These are phyloP conservation scores for Rhinogobio ventralis DNA, from an alignment of 2,797 vertebrate genomes.

Conservation along the genomic window DNA sequence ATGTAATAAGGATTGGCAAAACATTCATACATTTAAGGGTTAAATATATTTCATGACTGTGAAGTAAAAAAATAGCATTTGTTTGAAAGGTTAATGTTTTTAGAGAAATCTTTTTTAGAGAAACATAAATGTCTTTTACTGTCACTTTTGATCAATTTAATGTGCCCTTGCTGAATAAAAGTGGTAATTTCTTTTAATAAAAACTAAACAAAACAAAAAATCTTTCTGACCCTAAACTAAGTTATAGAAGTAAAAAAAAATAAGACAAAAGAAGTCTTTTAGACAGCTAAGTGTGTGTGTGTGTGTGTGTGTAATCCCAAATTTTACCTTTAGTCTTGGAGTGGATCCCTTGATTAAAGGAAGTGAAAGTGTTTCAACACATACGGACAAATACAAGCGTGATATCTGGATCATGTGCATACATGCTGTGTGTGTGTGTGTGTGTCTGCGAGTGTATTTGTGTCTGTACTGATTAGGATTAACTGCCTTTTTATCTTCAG, in stretches of 20 bases:
- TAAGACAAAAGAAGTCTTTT: background rate
- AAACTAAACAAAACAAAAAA: background rate
- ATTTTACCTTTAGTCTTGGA: constrained; percentile 80
- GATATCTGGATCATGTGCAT: constrained; percentile 42
- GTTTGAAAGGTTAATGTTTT: background rate
- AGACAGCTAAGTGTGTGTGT: constrained; percentile 33
- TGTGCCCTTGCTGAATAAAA: background rate
- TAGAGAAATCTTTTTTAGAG: background rate
- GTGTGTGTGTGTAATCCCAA: constrained; percentile 78
- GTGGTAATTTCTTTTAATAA: background rate
- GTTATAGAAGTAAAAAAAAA: background rate
- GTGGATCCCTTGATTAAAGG: constrained; percentile 70
- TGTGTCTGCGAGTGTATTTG: constrained; percentile 26
- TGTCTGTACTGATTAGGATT: constrained; percentile 34
- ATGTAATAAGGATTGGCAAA: too few relatives aligned
- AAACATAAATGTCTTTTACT: background rate
- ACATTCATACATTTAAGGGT: too few relatives aligned
- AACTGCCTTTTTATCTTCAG: constrained; percentile 47
- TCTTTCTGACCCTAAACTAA: background rate
- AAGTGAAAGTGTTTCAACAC: constrained; percentile 35
- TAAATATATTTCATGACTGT: background rate
- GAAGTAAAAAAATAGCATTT: background rate
- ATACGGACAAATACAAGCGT: constrained; percentile 10
- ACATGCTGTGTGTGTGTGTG: background rate
- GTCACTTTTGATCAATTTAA: background rate